Conservation (phyloP, 2,113 vertebrate species). For the Xyliphius kryptos region DNA sequence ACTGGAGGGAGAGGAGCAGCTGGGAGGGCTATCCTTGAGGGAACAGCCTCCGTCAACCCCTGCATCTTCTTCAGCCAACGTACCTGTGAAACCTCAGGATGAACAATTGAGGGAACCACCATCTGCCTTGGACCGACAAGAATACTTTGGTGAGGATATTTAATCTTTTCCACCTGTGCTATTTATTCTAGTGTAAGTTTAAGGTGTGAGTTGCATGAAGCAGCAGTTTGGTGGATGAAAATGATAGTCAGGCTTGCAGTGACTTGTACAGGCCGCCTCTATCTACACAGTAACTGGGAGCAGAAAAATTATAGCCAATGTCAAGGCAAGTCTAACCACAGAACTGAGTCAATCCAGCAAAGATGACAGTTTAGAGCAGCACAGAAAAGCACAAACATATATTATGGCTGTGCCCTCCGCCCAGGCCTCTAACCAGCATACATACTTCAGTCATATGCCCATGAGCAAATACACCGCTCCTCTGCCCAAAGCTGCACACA, state of each 20-base stretch:
- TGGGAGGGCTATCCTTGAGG: conserved; percentile 62
- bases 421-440: conserved; percentile 30
- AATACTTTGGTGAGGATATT: conserved; percentile 80
- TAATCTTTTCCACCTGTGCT: too few relatives aligned
- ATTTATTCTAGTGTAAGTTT: too few relatives aligned
- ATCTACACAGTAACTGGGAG: conserved; percentile 31
- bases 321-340: conserved; percentile 33
- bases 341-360: conserved; percentile 40
- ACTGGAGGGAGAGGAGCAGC: conserved; percentile 53
- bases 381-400: conserved; percentile 27
- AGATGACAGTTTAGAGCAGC: conserved; percentile 27
- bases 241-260: conserved; percentile 53
- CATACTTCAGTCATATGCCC: conserved; percentile 33
- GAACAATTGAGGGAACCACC: conserved; percentile 50
- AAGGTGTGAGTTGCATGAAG: too few relatives aligned
- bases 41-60: conserved; percentile 51
- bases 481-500: conserved; percentile 35
- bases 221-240: too few relatives aligned
- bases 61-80: conserved; percentile 42
- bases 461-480: conserved; percentile 29
- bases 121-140: conserved; percentile 62
- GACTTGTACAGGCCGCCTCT: conserved; percentile 50
- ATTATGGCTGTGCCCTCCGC: conserved; percentile 31
- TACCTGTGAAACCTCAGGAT: conserved; percentile 54
- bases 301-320: conserved; percentile 26